Evolutionary conservation across 1,140 invertebrate genomes (phyloP).

Genomic region (Galendromus occidentalis): DNA sequence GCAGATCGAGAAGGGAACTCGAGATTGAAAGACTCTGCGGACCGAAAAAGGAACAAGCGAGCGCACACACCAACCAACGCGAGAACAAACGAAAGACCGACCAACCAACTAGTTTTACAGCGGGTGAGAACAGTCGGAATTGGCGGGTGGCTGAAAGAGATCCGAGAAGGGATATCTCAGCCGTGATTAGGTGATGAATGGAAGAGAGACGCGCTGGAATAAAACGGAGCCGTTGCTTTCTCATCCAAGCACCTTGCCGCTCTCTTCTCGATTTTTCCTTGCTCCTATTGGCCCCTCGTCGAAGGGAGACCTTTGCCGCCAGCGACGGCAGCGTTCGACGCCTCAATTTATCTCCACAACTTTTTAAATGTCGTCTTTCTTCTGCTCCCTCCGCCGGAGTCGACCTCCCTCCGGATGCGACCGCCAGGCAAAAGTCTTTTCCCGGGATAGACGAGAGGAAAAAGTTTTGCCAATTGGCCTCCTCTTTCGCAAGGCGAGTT

Average conservation of each 20-base stretch:
- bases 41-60: too few relatives aligned
- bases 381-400: not conserved
- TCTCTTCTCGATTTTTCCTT: not conserved
- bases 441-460: too few relatives aligned
- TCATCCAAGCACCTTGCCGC: not conserved
- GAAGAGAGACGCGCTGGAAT: not conserved
- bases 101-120: too few relatives aligned
- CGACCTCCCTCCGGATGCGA: not conserved
- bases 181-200: not conserved
- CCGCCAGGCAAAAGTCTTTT: not conserved
- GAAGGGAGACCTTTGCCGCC: not conserved
- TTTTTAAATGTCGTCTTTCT: not conserved
- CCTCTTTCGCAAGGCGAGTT: too few relatives aligned
- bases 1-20: too few relatives aligned
- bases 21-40: too few relatives aligned
- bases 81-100: too few relatives aligned
- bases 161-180: too few relatives aligned
- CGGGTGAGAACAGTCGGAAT: too few relatives aligned
- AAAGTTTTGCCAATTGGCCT: too few relatives aligned
- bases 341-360: slow-evolving; percentile 11
- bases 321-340: not conserved
- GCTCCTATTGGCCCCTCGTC: not conserved
- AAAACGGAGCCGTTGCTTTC: not conserved
- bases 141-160: too few relatives aligned
- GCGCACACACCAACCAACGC: too few relatives aligned